Base-by-base conservation (phyloP, 2,888 invertebrate genomes). In the Octodonta nipae region DNA sequence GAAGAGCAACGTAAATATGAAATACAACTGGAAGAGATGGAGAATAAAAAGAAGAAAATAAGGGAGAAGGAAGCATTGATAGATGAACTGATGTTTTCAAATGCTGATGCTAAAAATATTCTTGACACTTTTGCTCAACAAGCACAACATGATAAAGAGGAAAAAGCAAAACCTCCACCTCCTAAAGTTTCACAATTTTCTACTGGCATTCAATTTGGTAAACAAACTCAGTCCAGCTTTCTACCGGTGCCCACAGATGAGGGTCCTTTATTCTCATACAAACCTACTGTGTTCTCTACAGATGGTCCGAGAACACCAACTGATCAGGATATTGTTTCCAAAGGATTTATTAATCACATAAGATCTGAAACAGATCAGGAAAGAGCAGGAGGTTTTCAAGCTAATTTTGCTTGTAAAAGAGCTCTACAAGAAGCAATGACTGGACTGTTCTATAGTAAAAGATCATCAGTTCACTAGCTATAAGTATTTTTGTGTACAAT, bases 1-100 rank as follows among this genome's bases (percentile, higher is more conserved):
- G 79, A 83, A 40, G 81, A 84, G 40, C 64, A 76, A 1, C 67
- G 85, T 29, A 73, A 78, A 38, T 67, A 78, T 33, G 82, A 87
- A 52, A 56, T 80, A 1, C 58, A 71, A n/a, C 68, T 77, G 66
- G 59, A 81, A 64, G 67, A 77, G 54, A 52, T 65, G 54, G 63
- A 84, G 57, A 73, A 76, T 1, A 86, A 86, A 50, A 79, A 76
- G 52, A 81, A 80, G 43, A 88, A 88, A 59, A 75, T 83, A 12
- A 71, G 82, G 20, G 82, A 86, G 44, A 89, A 88, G 47, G 88
- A 93, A 57, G 88, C 87, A 0, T 64, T 96, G 4, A 91, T 96
- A 36, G 92, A 95, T 61, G 92, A 95, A 56, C 67, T 96, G 20
- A 92, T 91, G 81, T 86, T 85, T 57, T 88, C 91, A 1, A 84